These are phyloP conservation scores for Platyscapa corneri DNA, from an alignment of 1,140 invertebrate species.

Conservation along the genomic window DNA sequence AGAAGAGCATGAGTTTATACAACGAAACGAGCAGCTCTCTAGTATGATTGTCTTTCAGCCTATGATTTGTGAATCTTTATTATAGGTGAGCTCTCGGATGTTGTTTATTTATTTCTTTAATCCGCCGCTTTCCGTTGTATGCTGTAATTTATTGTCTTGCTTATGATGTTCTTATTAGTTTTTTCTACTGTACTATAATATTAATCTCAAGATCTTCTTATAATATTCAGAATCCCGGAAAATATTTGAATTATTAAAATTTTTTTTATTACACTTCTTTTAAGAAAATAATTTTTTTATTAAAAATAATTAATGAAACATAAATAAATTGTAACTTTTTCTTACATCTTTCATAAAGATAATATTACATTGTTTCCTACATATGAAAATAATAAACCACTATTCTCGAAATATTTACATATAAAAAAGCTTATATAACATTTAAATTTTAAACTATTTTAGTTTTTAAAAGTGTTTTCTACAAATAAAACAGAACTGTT, in stretches of 20 bases:
- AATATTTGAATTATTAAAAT: not conserved
- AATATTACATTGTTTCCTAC: not conserved
- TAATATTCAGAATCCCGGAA: not conserved
- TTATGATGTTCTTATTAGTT: not conserved
- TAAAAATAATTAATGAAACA: not conserved
- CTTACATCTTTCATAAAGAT: not conserved
- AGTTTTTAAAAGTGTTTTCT: not conserved
- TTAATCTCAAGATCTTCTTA: not conserved
- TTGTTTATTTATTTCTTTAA: not conserved
- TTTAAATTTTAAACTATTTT: not conserved
- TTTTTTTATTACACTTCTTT: not conserved
- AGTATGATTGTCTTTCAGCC: not conserved
- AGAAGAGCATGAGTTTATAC: not conserved
- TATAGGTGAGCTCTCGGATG: not conserved
- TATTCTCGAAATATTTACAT: not conserved
- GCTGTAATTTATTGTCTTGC: not conserved
- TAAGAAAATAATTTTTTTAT: not conserved
- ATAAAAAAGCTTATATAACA: not conserved
- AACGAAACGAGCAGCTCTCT: not conserved
- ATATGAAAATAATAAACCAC: too few relatives aligned
- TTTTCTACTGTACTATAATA: not conserved
- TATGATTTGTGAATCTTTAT: slow-evolving; percentile 16
- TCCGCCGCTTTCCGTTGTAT: not conserved
- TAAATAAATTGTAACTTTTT: not conserved
- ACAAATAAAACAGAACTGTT: not conserved